Percentiles rank a stretch among this genome's conserved stretches.
phyloP scores from a whole-genome alignment of 2,888 invertebrate genomes.

The Lamellibrachia satsuma region DNA sequence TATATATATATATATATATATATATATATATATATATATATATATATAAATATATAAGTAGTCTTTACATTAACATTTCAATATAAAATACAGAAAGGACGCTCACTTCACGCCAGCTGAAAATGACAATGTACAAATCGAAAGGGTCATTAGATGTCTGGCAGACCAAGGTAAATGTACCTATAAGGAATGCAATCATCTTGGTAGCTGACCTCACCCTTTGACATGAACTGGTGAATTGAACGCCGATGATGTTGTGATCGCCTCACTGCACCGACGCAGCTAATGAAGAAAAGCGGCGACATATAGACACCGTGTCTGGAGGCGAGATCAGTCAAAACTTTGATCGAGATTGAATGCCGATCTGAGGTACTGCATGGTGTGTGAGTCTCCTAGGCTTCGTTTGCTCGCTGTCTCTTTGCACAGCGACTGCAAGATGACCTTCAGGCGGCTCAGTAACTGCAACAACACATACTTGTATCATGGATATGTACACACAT shows the following conservation, averaged over 20 bases:
- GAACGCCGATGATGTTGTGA: background rate
- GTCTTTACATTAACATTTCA: background rate
- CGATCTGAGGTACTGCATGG: background rate
- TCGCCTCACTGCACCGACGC: background rate
- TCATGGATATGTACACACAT: background rate
- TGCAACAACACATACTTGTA: background rate
- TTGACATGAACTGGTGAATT: too few species aligned
- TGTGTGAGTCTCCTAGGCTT: background rate
- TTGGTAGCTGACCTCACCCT: too few species aligned
- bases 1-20: too few species aligned
- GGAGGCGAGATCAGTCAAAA: background rate
- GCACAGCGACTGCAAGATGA: background rate
- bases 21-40: too few species aligned
- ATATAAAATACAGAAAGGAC: background rate
- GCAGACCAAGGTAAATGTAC: background rate
- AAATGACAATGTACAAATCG: background rate
- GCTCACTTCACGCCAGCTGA: background rate
- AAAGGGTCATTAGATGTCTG: background rate
- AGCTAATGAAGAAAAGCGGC: background rate
- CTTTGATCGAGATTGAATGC: slow-evolving; percentile 10
- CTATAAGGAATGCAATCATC: background rate
- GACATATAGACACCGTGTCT: background rate
- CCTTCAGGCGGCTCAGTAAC: background rate
- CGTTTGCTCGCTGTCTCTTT: background rate
- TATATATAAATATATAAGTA: too few species aligned